Conservation (phyloP, 1,140 invertebrate genomes). For the Orius laevigatus region DNA sequence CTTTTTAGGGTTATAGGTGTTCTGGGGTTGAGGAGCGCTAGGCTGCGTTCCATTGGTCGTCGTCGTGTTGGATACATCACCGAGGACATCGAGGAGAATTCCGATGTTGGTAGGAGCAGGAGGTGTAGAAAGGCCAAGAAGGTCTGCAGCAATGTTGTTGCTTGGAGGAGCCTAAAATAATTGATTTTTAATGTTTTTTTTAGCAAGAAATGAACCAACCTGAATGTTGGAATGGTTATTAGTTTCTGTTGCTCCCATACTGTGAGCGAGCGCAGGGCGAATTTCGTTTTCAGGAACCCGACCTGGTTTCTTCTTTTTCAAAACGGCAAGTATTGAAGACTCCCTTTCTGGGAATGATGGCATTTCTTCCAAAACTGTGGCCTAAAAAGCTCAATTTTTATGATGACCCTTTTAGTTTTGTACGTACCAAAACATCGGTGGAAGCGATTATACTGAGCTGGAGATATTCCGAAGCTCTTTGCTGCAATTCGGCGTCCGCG, state of each 20-base stretch:
- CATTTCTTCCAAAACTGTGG: slow-evolving; percentile 99
- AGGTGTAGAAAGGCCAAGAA: slow-evolving; percentile 70
- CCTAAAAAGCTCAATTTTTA: slow-evolving; percentile 36
- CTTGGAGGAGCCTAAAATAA: background rate
- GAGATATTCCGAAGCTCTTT: slow-evolving; percentile 94
- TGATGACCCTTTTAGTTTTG: background rate
- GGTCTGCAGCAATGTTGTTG: slow-evolving; percentile 36
- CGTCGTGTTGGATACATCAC: slow-evolving; percentile 42
- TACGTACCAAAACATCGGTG: slow-evolving; percentile 74
- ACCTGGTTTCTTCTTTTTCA: slow-evolving; percentile 96
- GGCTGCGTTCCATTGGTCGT: slow-evolving; percentile 41
- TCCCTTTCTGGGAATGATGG: slow-evolving; percentile 98
- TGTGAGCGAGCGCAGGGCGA: slow-evolving; percentile 40
- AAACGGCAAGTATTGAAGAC: slow-evolving; percentile 89
- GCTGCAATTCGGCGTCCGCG: slow-evolving; percentile 95
- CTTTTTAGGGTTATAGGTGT: slow-evolving; percentile 70
- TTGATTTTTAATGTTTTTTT: background rate
- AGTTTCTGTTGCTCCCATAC: slow-evolving; percentile 5
- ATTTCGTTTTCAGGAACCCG: slow-evolving; percentile 71
- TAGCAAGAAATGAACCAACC: background rate
- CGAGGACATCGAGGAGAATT: slow-evolving; percentile 78
- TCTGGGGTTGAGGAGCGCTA: slow-evolving; percentile 28
- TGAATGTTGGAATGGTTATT: slow-evolving; percentile 37
- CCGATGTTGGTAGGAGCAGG: slow-evolving; percentile 52
- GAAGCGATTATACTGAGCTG: slow-evolving; percentile 92